Evolutionary conservation across 2,888 invertebrate species (phyloP), one percentile per base, ranked within the genome.

Genomic region (Schizotus pectinicornis): DNA sequence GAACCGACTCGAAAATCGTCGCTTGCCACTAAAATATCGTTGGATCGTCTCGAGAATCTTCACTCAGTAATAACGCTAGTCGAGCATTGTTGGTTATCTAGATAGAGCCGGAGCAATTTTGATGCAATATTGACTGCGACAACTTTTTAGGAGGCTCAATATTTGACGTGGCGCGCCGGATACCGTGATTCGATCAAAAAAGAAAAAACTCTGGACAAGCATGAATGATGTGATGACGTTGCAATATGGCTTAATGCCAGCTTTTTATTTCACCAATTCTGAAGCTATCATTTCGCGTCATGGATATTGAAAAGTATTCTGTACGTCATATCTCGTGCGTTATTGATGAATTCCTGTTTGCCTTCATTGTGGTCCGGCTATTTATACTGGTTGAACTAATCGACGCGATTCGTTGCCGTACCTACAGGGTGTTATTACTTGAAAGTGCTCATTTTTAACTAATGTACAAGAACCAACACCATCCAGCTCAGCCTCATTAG

Each of bases 341-440:
- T 53, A 53, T 53, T 53, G 53, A 53, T 53, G 53, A 45, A 14
- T 45, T 53, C 46, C 53, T 53, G 53, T 53, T 53, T 53, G 45
- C 46, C 46, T 53, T 53, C 46, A 46, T 53, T 53, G 53, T 22
- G 22, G 22, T 53, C 33, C 53, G 45, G 45, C 53, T 46, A 53
- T 53, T 53, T 53, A 38, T 53, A 53, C 38, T 32, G 37, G 36
- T 22, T 11, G 43, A 35, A 43, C 43, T 52, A 52, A 34, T 34
- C 22, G 22, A 31, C 14, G 36, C 38, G 30, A 38, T 36, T 38
- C 31, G 7, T 39, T 49, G 14, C 9, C 33, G 34, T 22, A 34
- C 13, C 39, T 13, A 22, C 13, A 39, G 22, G 22, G 12, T 12
- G 39, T 22, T 39, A n/a, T 14, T 14, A 39, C 13, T 39, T 13